Percentiles rank a stretch among this genome's conserved stretches.
phyloP scores from a whole-genome alignment of 1,140 invertebrate species.

The Acromyrmex charruanus region DNA sequence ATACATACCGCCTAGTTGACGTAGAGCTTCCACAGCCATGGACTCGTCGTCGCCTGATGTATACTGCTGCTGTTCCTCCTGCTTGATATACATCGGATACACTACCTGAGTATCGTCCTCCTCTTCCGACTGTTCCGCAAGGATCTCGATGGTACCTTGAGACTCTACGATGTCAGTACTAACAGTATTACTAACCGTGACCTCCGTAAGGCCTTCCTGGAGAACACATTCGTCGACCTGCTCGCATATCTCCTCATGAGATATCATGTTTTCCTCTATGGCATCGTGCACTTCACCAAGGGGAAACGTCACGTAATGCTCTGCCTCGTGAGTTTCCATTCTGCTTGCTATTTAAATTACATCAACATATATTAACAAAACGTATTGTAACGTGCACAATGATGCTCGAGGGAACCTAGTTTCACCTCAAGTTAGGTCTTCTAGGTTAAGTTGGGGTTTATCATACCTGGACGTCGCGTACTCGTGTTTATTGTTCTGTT shows the following conservation, averaged over 20 bases:
- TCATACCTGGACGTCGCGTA: slow-evolving; percentile 37
- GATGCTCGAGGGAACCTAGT: slow-evolving; percentile 69
- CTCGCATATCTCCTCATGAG: slow-evolving; percentile 83
- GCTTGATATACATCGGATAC: slow-evolving; percentile 82
- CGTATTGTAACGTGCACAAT: neutral
- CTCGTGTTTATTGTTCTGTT: neutral
- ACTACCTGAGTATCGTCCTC: slow-evolving; percentile 74
- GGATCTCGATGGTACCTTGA: slow-evolving; percentile 75
- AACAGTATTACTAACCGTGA: slow-evolving; percentile 65
- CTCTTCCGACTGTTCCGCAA: slow-evolving; percentile 76
- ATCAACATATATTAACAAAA: neutral
- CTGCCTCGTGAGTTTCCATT: slow-evolving; percentile 82
- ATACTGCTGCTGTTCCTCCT: slow-evolving; percentile 79
- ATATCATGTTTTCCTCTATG: slow-evolving; percentile 79
- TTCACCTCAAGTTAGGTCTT: slow-evolving; percentile 75
- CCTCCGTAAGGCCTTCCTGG: slow-evolving; percentile 72
- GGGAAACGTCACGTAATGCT: slow-evolving; percentile 82
- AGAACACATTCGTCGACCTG: slow-evolving; percentile 78
- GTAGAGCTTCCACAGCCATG: slow-evolving; percentile 86
- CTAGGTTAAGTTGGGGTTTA: slow-evolving; percentile 74
- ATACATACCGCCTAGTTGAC: slow-evolving; percentile 86
- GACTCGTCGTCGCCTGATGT: slow-evolving; percentile 85
- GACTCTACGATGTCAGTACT: slow-evolving; percentile 69
- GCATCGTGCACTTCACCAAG: slow-evolving; percentile 77
- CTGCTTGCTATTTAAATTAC: slow-evolving; percentile 34